Evolutionary conservation across 2,888 invertebrate species (phyloP), one percentile per base, ranked within the genome.

Genomic region (Falcaria lacertinaria): DNA sequence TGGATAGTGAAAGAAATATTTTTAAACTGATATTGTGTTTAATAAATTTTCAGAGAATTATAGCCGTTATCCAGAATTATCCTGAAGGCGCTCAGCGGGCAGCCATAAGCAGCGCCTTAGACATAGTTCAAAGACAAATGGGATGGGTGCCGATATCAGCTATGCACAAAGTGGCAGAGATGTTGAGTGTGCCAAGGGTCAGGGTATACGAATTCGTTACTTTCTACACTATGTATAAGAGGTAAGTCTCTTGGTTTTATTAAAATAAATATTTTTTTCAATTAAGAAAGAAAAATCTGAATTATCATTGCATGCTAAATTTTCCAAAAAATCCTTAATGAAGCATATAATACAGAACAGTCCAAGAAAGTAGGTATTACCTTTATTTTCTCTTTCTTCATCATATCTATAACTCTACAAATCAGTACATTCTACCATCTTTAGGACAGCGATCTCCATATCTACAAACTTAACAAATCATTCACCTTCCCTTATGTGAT

Each of bases 121-220:
- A 86, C 38, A 67, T 88, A 4, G 87, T 64, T 4, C 88, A 88
- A 53, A 70, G 88, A 42, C 88, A 88, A 54, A 74, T 80, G 0
- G 88, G 88, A 15, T 89, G 88, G 88, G 59, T 89, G 0, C 86
- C 86, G 0, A 80, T 88, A 61, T 77, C 87, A 4, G 86, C 85
- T 4, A 84, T 85, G 86, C 79, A 88, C 48, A 85, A 74, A 55
- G 63, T 86, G 2, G 86, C 87, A 1, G 75, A 81, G 32, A 51
- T 84, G 2, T 64, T 88, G 2, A 54, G 60, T 39, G 56, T 85
- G 19, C 88, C 87, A 0, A 69, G 86, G 43, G 74, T 87, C 46
- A 75, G 88, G 44, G 83, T 87, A 1, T 87, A 88, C 45, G 88
- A 88, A 50, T 80, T 63, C 62, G 74, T 66, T 22, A 84, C 88